A percentile compares a stretch with the other conserved stretches of the same genome.
phyloP scores from a whole-genome alignment of 2,888 invertebrate species.

The Strigamia transsilvanica region DNA sequence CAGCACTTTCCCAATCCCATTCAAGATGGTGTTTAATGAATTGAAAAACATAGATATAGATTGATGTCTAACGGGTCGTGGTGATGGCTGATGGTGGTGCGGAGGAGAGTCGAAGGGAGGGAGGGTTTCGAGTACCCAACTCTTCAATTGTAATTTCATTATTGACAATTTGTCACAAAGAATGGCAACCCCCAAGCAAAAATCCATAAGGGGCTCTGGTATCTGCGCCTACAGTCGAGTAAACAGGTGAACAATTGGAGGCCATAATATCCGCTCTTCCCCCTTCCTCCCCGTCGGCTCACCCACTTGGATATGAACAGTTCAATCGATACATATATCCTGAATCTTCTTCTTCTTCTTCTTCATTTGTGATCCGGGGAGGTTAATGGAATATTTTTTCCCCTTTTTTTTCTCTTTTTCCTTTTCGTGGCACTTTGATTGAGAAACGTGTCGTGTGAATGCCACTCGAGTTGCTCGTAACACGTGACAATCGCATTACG shows the following conservation, averaged over 20 bases:
- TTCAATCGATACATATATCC: slow-evolving; percentile 22
- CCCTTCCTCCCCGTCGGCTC: slow-evolving; percentile 40
- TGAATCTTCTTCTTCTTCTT: background rate
- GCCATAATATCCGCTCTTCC: slow-evolving; percentile 50
- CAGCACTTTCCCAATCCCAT: background rate
- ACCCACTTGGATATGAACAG: slow-evolving; percentile 39
- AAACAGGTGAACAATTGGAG: slow-evolving; percentile 50
- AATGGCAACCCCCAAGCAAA: slow-evolving; percentile 43
- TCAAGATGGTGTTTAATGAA: slow-evolving; percentile 1
- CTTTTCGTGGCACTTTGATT: slow-evolving; percentile 32
- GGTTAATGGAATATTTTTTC: background rate
- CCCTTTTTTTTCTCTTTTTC: background rate
- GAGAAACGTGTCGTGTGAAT: slow-evolving; percentile 40
- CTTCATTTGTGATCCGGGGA: background rate
- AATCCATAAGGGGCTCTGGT: slow-evolving; percentile 45
- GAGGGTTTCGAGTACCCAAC: slow-evolving; percentile 12
- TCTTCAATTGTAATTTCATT: slow-evolving; percentile 51
- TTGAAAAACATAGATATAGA: slow-evolving; percentile 3
- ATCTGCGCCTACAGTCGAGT: slow-evolving; percentile 34
- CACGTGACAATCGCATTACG: slow-evolving; percentile 45
- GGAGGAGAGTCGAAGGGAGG: background rate
- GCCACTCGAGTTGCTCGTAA: slow-evolving; percentile 31
- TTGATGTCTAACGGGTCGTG: background rate
- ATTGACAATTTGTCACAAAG: slow-evolving; percentile 50
- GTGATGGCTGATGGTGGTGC: background rate